Evolutionary conservation across 1,140 invertebrate genomes (phyloP), one percentile per base, ranked within the genome.

Genomic region (Bombus superbus): DNA sequence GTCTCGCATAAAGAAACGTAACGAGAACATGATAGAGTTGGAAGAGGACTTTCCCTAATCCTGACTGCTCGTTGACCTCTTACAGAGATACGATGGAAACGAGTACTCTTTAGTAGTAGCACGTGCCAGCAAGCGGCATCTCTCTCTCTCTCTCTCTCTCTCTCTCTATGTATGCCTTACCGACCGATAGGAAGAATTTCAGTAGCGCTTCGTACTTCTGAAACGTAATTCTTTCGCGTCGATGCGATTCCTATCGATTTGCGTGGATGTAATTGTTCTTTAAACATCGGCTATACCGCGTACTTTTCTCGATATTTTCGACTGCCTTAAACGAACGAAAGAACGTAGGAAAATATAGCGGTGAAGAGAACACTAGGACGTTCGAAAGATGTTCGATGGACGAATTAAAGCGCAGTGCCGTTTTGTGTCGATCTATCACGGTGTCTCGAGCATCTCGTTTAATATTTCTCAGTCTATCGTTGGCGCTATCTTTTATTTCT

Each of bases 131-230:
- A n/a, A 79, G 9, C 68, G 57, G 25, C 10, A 10, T 40, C 10
- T n/a, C 35, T 25, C 44, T 44, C 44, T 44, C 44, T 47, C 44
- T 44, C 44, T 47, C 44, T 47, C 81, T 38, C 64, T 28, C 47
- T 28, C 59, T n/a, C 74, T 28, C 53, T 38, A 11, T 38, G 53
- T 57, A 68, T n/a, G 66, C 18, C 25, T 68, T 76, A 38, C 3
- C 53, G 83, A 84, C 80, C 83, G 83, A 38, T 71, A 72, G 22
- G 62, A 80, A 80, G 66, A 79, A 72, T 84, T 72, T 80, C 32
- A 62, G 32, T 40, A n/a, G 8, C 53, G 18, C 32, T 44, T 35
- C 25, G 10, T 32, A 32, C 32, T 35, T 57, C 32, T 40, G 53
- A 44, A 47, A 53, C 25, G 40, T 38, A 25, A 2, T 44, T 38